A percentile compares a stretch with the other conserved stretches of the same genome.
phyloP scores from a whole-genome alignment of 2,888 invertebrate species.

The Drosophila testacea region DNA sequence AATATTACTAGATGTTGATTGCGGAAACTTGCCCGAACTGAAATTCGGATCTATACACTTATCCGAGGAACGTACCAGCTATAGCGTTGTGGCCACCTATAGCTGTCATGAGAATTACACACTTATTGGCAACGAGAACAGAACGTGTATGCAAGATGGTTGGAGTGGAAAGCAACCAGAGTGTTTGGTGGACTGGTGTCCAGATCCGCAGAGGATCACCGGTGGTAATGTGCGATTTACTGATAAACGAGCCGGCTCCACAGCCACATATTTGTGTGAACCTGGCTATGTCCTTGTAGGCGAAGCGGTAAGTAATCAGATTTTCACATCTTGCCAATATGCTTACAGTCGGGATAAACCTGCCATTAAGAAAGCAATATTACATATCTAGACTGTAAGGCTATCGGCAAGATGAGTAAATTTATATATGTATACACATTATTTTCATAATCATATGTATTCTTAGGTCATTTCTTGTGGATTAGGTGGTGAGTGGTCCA shows the following conservation, averaged over 20 bases:
- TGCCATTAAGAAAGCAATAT: no score
- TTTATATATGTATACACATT: not conserved
- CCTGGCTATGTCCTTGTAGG: conserved; percentile 94
- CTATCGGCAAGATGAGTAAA: no score
- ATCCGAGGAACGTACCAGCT: conserved; percentile 90
- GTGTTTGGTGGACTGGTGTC: conserved; percentile 95
- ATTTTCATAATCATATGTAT: not conserved
- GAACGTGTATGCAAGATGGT: conserved; percentile 91
- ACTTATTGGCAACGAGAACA: conserved; percentile 90
- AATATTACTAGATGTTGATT: conserved; percentile 90
- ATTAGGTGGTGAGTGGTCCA: conserved; percentile 94
- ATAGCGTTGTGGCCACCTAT: conserved; percentile 91
- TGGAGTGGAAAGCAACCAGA: conserved; percentile 93
- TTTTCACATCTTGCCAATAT: not conserved
- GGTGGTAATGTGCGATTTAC: conserved; percentile 90
- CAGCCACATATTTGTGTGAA: conserved; percentile 92
- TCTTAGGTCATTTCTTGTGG: conserved; percentile 91
- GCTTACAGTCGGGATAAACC: no score
- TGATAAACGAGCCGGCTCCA: conserved; percentile 92
- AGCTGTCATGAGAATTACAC: conserved; percentile 94
- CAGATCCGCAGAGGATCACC: conserved; percentile 91
- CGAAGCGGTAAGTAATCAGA: conserved; percentile 88
- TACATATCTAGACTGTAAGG: no score
- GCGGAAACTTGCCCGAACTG: conserved; percentile 89
- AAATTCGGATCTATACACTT: conserved; percentile 90